Percentiles rank a stretch among this genome's conserved stretches.
These are phyloP conservation scores for Invenusta paracnida DNA, from an alignment of 2,888 invertebrate genomes.

Conservation along the genomic window DNA sequence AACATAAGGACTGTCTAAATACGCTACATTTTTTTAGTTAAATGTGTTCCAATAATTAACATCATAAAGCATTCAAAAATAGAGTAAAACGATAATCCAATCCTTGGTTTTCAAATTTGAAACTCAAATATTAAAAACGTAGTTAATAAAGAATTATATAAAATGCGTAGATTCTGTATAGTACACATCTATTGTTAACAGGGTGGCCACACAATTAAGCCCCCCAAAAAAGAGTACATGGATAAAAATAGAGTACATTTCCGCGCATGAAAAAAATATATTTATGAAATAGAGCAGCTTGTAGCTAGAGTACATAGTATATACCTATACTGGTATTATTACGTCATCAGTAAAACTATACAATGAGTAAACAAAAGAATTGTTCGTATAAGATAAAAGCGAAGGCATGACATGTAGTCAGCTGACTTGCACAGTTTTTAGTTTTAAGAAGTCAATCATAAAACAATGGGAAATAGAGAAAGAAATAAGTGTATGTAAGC, in stretches of 20 bases:
- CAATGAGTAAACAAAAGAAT: not conserved
- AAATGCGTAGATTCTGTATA: too few species aligned
- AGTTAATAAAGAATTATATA: too few species aligned
- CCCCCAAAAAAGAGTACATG: constrained; percentile 17
- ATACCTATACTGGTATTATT: not conserved
- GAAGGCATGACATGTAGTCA: not conserved
- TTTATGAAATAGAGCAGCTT: not conserved
- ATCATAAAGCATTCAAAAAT: too few species aligned
- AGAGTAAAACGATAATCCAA: too few species aligned
- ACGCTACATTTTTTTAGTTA: too few species aligned
- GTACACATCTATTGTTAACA: not conserved
- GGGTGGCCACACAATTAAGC: constrained; percentile 1
- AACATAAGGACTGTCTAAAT: too few species aligned
- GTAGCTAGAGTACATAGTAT: not conserved
- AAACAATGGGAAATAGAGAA: not conserved
- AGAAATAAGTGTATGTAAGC: not conserved
- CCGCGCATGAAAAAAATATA: constrained; percentile 9
- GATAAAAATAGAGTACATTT: constrained; percentile 18
- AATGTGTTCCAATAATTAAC: too few species aligned
- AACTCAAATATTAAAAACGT: too few species aligned
- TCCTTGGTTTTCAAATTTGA: too few species aligned
- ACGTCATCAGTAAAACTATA: not conserved
- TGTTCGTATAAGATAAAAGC: not conserved
- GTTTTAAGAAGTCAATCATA: not conserved
- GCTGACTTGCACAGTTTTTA: not conserved